A percentile compares a stretch with the other conserved stretches of the same genome.
These are phyloP conservation scores for Zygothrica quintamaculata DNA, from an alignment of 2,888 invertebrate species.

Conservation along the genomic window DNA sequence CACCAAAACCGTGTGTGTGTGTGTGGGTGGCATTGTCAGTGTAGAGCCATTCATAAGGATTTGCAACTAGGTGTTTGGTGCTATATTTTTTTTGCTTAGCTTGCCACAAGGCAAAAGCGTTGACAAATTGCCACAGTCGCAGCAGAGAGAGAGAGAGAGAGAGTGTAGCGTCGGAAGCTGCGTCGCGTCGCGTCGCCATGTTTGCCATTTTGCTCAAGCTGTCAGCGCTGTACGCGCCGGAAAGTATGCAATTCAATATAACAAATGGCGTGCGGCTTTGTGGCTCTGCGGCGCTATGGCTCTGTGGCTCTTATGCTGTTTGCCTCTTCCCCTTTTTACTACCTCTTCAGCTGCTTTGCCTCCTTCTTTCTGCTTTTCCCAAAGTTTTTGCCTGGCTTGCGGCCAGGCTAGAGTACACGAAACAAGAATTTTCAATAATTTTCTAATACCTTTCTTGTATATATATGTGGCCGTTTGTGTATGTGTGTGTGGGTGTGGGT, in stretches of 20 bases:
- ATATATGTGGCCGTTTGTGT: neutral
- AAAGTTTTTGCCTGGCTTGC: neutral
- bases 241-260: conserved; percentile 69
- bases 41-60: conserved; percentile 72
- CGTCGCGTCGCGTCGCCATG: conserved; percentile 51
- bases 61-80: conserved; percentile 58
- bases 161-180: conserved; percentile 22
- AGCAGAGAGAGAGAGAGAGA: conserved; percentile 1
- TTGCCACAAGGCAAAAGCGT: conserved; percentile 72
- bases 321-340: neutral
- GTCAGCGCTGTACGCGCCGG: conserved; percentile 66
- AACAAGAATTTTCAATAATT: conserved; percentile 64
- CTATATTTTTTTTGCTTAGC: conserved; percentile 59
- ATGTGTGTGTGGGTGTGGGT: conserved; percentile 1
- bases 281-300: conserved; percentile 28
- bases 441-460: conserved; percentile 55
- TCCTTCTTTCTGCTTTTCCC: neutral
- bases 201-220: conserved; percentile 78
- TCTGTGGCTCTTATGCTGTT: neutral
- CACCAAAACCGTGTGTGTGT: too few relatives aligned
- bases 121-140: conserved; percentile 69
- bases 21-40: too few relatives aligned
- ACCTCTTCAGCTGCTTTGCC: neutral
- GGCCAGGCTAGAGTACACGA: neutral
- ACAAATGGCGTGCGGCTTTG: conserved; percentile 68